Evolutionary conservation across 2,888 invertebrate genomes (phyloP).

Genomic region (Standfussiana lucernea): DNA sequence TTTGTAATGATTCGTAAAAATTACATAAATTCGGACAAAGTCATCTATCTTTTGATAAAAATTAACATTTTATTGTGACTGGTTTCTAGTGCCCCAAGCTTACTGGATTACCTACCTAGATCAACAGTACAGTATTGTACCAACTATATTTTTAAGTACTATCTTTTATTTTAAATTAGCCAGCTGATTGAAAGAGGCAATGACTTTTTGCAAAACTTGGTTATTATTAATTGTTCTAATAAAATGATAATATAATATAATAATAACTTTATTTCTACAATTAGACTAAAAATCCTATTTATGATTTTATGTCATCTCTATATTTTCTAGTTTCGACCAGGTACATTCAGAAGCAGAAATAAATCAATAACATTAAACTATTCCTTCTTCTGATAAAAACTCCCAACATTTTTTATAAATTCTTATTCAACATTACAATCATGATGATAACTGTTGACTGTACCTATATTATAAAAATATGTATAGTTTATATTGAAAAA

Average conservation of each 20-base stretch:
- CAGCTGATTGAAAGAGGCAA: slow-evolving; percentile 4
- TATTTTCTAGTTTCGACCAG: slow-evolving; percentile 18
- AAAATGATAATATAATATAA: no score
- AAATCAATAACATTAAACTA: no score
- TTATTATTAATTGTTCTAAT: slow-evolving; percentile 11
- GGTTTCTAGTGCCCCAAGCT: background rate
- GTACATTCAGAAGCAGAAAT: slow-evolving; percentile 38
- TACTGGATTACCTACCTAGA: slow-evolving; percentile 17
- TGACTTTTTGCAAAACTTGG: slow-evolving; percentile 15
- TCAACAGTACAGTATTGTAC: slow-evolving; percentile 46
- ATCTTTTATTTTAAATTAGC: slow-evolving; percentile 3
- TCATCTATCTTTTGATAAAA: background rate
- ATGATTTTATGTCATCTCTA: slow-evolving; percentile 26
- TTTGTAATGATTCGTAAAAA: slow-evolving; percentile 1
- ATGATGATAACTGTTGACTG: slow-evolving; percentile 40
- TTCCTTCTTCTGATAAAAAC: background rate
- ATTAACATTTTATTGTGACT: background rate
- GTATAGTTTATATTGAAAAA: slow-evolving; percentile 35
- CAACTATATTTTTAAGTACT: slow-evolving; percentile 27
- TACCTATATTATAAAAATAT: slow-evolving; percentile 26
- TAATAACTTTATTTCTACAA: slow-evolving; percentile 19
- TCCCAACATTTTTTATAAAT: slow-evolving; percentile 35
- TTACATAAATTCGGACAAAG: background rate
- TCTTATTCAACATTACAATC: slow-evolving; percentile 20
- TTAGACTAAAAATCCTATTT: slow-evolving; percentile 45